These are phyloP conservation scores for Aphrophora alni DNA, from an alignment of 2,888 invertebrate species.

Conservation along the genomic window DNA sequence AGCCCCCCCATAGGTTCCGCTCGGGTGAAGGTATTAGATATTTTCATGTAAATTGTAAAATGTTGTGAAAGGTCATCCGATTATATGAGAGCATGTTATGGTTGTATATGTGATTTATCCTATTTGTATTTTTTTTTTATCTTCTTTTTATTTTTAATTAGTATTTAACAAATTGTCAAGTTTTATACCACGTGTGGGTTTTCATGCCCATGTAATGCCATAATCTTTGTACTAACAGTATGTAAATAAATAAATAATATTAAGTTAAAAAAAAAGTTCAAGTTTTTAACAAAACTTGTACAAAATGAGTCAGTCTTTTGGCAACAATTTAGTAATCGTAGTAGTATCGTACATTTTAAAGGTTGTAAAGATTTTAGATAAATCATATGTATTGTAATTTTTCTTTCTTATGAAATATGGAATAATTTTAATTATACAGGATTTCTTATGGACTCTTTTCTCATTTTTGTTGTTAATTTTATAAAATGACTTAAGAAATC, in stretches of 20 bases:
- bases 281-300: not conserved
- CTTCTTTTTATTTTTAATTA: not conserved
- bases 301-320: not conserved
- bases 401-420: not conserved
- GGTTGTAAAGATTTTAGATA: not conserved
- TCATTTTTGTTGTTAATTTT: not conserved
- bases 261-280: constrained; percentile 4
- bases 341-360: not conserved
- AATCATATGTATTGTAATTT: not conserved
- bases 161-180: constrained; percentile 6
- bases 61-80: not conserved
- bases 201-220: not conserved
- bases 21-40: not conserved
- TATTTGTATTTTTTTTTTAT: not conserved
- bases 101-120: not conserved
- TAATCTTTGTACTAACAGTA: constrained; percentile 30
- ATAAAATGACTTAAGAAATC: not conserved
- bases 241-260: constrained; percentile 6
- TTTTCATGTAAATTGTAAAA: not conserved
- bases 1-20: no score
- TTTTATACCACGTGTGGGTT: not conserved
- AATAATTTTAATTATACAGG: not conserved
- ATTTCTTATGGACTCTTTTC: not conserved
- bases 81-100: not conserved
- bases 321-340: not conserved